Evolutionary conservation across 2,888 invertebrate species (phyloP), one percentile per base, ranked within the genome.

Genomic region (Tuberolachnus salignus): DNA sequence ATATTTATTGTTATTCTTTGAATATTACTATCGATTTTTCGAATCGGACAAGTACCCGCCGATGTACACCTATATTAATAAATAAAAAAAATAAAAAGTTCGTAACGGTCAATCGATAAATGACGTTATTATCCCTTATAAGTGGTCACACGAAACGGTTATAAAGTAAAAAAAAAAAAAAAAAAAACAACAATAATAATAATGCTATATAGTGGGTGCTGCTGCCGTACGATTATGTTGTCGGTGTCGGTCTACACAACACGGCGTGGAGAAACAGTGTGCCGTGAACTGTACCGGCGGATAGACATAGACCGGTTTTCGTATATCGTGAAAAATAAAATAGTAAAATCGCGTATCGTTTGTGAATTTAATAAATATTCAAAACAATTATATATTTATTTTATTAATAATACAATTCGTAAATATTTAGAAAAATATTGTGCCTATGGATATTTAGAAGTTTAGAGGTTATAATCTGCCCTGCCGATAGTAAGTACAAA

Each of bases 191-290:
- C 34, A 73, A 51, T 49, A 72, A 72, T 61, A 72, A 55, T 64
- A 72, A 67, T 53, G 44, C n/a, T n/a, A n/a, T n/a, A 51, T 78
- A 78, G 78, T 78, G 78, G 78, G 78, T 78, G 78, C 78, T 78
- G 78, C 78, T 78, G 67, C 78, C 57, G 51, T 51, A 61, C 34
- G 69, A 61, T 78, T 69, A 78, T 57, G 75, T 67, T 67, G 67
- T 66, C 67, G 67, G 78, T 67, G 75, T 57, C 75, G 57, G 55
- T 44, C 53, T 49, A 64, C 64, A 63, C 1, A 23, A 6, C 26
- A 14, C 23, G 16, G 59, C 69, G 59, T 55, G 67, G 67, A 21
- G 59, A 69, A 78, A 78, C 78, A 78, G 78, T 78, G 57, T 78
- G 69, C 78, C 19, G 67, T 59, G 78, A 69, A 78, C 78, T 69